Conservation (phyloP, 2,888 invertebrate genomes). For the Axea sp. region DNA sequence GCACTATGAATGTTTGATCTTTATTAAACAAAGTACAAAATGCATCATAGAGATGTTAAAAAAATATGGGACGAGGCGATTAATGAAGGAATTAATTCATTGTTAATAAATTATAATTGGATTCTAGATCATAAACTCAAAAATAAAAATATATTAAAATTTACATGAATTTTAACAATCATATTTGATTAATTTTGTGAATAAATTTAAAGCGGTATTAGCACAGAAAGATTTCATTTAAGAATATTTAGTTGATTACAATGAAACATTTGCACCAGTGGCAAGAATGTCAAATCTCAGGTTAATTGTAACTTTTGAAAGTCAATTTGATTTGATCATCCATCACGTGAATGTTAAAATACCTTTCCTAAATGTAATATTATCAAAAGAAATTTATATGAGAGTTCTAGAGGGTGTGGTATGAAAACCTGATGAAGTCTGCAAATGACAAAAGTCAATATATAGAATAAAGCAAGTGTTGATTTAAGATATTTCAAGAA, state of each 20-base stretch:
- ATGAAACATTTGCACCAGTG: slow-evolving; percentile 9
- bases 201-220: too few species aligned
- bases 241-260: slow-evolving; percentile 2
- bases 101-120: too few species aligned
- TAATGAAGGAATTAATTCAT: too few species aligned
- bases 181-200: too few species aligned
- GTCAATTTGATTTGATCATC: not conserved
- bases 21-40: too few species aligned
- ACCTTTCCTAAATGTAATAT: slow-evolving; percentile 4
- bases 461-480: slow-evolving; percentile 23
- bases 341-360: slow-evolving; percentile 18
- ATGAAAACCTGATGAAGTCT: not conserved
- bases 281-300: slow-evolving; percentile 8
- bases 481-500: not conserved
- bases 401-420: slow-evolving; percentile 1
- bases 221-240: too few species aligned
- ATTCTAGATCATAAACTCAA: too few species aligned
- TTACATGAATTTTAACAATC: too few species aligned
- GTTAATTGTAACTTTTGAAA: slow-evolving; percentile 1
- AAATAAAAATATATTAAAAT: too few species aligned
- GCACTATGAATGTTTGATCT: too few species aligned
- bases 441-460: slow-evolving; percentile 13
- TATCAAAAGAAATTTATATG: slow-evolving; percentile 11
- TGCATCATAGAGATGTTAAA: too few species aligned
- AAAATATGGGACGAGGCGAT: too few species aligned